Percentiles rank a stretch among this genome's conserved stretches.
Evolutionary conservation across 2,888 invertebrate species (phyloP).

Genomic region (Stenurella melanura): DNA sequence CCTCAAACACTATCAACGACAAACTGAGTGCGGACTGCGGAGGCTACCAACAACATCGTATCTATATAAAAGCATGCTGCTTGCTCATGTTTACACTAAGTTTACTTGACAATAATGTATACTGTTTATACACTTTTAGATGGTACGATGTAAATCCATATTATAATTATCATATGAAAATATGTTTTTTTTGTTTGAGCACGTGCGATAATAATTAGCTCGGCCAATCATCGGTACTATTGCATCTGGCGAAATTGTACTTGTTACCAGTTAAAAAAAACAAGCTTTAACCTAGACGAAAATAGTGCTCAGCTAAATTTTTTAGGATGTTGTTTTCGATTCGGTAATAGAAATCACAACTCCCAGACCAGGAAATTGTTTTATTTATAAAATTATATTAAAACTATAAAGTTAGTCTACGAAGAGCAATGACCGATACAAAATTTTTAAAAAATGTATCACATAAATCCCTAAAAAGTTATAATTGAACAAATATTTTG

Average conservation of each 20-base stretch:
- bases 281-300: background rate
- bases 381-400: background rate
- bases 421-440: background rate
- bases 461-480: no score
- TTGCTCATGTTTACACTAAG: constrained; percentile 36
- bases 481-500: no score
- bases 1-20: constrained; percentile 37
- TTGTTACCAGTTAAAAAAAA: background rate
- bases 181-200: background rate
- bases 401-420: background rate
- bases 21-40: constrained; percentile 33
- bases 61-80: constrained; percentile 42
- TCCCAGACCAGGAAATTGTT: background rate
- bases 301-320: background rate
- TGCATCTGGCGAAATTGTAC: background rate
- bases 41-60: constrained; percentile 28
- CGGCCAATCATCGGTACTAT: background rate
- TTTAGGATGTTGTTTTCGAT: background rate
- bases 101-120: constrained; percentile 38
- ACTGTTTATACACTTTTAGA: constrained; percentile 40
- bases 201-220: background rate
- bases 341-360: background rate
- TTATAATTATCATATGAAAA: constrained; percentile 17
- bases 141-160: constrained; percentile 23
- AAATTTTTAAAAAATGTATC: no score